These are phyloP conservation scores for Donacobius atricapilla DNA, from an alignment of 2,113 vertebrate genomes.

Conservation along the genomic window DNA sequence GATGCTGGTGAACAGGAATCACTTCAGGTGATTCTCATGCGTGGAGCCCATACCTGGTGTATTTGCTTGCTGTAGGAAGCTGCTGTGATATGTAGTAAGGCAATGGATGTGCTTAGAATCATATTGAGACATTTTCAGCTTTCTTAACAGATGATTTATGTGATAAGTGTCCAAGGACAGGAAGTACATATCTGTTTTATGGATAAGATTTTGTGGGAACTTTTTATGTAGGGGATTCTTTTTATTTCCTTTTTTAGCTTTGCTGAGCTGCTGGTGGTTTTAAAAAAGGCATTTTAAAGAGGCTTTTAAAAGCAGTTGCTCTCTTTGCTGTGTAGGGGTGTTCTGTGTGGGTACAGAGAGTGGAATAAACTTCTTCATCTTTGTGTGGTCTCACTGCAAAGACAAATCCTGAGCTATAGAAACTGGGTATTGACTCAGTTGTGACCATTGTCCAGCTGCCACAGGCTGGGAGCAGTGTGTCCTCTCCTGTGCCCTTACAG, in stretches of 20 bases:
- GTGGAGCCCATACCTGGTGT: background rate
- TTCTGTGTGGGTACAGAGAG: background rate
- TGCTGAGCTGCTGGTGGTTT: background rate
- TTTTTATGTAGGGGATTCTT: background rate
- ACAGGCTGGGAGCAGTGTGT: background rate
- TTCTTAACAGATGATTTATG: background rate
- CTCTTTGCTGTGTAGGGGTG: background rate
- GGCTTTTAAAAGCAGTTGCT: background rate
- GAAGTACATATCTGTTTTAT: background rate
- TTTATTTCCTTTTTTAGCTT: background rate
- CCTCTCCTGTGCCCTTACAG: background rate
- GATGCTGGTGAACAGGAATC: background rate
- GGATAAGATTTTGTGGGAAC: background rate
- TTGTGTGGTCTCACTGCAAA: background rate
- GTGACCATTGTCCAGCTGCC: background rate
- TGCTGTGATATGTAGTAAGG: background rate
- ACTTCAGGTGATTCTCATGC: background rate
- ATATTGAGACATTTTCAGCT: background rate
- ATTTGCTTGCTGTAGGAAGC: fast-evolving
- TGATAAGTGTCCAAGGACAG: background rate
- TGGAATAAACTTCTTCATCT: background rate
- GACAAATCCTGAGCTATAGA: background rate
- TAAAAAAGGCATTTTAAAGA: background rate
- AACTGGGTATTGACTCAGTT: background rate
- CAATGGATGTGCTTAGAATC: background rate